Percentiles rank a stretch among this genome's conserved stretches.
Conservation (phyloP, 2,113 vertebrate genomes). For the Capreolus pygargus region DNA sequence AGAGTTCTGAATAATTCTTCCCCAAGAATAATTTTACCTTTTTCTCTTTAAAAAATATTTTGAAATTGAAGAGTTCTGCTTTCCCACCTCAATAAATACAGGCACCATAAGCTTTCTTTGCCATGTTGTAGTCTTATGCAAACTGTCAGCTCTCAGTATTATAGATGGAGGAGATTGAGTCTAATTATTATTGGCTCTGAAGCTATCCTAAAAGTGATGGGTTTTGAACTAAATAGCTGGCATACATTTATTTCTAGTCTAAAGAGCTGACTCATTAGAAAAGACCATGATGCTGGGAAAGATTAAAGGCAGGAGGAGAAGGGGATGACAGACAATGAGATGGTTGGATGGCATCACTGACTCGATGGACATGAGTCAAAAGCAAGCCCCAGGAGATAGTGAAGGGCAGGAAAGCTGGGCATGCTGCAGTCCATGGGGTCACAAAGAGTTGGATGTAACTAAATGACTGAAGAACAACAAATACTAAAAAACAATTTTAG, state of each 20-base stretch:
- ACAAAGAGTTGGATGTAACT: background rate
- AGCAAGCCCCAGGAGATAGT: background rate
- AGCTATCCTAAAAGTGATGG: background rate
- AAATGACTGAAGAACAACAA: background rate
- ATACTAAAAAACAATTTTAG: background rate
- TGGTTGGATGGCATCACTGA: background rate
- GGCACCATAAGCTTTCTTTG: background rate
- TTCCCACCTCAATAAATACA: background rate
- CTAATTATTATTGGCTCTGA: background rate
- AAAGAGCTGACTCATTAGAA: background rate
- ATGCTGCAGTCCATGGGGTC: too few relatives aligned
- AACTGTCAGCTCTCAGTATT: background rate
- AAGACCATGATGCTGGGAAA: background rate
- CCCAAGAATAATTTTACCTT: background rate
- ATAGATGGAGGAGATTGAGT: background rate
- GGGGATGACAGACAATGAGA: background rate
- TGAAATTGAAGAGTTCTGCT: background rate
- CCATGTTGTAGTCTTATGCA: background rate
- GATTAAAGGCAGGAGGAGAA: background rate
- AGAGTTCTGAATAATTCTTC: background rate
- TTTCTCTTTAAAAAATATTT: background rate
- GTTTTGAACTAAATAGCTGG: slow-evolving; percentile 1
- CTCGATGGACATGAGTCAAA: background rate
- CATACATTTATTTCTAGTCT: background rate
- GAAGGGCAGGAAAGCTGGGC: background rate